Conservation (phyloP, 2,888 invertebrate genomes). For the Metopia argyrocephala region DNA sequence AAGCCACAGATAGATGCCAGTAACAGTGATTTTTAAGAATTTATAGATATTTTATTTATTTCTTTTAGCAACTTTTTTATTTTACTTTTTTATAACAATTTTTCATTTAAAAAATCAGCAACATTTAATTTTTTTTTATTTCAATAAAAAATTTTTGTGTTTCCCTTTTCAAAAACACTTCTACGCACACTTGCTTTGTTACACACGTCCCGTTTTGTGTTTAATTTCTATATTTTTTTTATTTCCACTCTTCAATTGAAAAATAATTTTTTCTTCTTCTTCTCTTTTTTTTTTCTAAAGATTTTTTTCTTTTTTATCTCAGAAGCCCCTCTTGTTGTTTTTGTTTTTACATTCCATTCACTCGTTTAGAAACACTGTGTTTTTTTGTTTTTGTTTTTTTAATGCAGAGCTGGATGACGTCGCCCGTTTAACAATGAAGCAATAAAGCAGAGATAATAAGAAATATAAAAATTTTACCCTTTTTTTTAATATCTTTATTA, state of each 20-base stretch:
- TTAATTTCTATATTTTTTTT: constrained; percentile 4
- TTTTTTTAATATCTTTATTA: neutral
- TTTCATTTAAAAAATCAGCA: neutral
- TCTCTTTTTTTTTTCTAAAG: no score
- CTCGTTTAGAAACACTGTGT: neutral
- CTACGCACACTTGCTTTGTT: neutral
- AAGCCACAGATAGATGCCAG: neutral
- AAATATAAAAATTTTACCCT: neutral
- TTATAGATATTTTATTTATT: no score
- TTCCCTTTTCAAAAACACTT: neutral
- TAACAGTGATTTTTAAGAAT: neutral
- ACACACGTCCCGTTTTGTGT: constrained; percentile 15
- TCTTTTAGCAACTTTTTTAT: neutral
- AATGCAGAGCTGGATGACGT: neutral
- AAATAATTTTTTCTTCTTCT: neutral
- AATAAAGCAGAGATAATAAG: neutral
- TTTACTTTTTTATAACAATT: neutral
- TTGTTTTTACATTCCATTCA: no score
- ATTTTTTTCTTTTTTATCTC: neutral
- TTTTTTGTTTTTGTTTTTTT: neutral
- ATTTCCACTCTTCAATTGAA: neutral
- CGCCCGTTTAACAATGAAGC: neutral
- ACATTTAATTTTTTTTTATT: neutral
- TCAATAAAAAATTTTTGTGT: neutral
- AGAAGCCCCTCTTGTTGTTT: neutral